Percentiles rank a stretch among this genome's conserved stretches.
These are phyloP conservation scores for Eudemis profundana DNA, from an alignment of 2,888 invertebrate genomes.

Conservation along the genomic window DNA sequence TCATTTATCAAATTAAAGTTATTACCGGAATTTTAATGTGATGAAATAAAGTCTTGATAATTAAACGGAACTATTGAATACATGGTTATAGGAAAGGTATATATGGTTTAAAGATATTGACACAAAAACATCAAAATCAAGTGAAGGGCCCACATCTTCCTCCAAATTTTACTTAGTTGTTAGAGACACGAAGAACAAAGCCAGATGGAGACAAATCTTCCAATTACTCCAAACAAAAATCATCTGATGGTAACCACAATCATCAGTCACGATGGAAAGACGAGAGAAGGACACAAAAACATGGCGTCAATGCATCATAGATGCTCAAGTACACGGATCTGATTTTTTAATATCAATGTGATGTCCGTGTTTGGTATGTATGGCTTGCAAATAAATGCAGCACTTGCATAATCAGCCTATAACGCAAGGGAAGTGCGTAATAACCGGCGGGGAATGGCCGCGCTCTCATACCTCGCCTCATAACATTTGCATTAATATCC, in stretches of 20 bases:
- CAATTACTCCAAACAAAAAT: too few relatives aligned
- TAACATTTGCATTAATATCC: slow-evolving; percentile 39
- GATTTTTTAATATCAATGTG: slow-evolving; percentile 6
- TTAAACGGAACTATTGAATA: neutral
- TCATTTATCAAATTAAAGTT: neutral
- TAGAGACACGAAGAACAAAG: too few relatives aligned
- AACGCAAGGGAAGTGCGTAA: slow-evolving; percentile 44
- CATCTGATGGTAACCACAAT: too few relatives aligned
- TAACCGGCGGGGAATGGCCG: slow-evolving; percentile 36
- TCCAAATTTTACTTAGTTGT: too few relatives aligned
- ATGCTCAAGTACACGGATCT: neutral
- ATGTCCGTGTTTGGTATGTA: slow-evolving; percentile 27
- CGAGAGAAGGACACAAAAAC: too few relatives aligned
- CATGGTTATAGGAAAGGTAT: too few relatives aligned
- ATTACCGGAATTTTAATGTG: neutral
- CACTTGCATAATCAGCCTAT: slow-evolving; percentile 41
- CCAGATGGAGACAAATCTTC: too few relatives aligned
- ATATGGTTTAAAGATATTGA: too few relatives aligned
- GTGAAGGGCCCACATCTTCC: too few relatives aligned
- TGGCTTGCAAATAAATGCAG: slow-evolving; percentile 39
- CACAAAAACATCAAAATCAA: too few relatives aligned
- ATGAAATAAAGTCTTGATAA: neutral
- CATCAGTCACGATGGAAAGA: too few relatives aligned
- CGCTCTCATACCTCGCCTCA: slow-evolving; percentile 16
- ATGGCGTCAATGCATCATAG: neutral